These are phyloP conservation scores for Dicycla oo DNA, from an alignment of 2,888 invertebrate genomes.

Conservation along the genomic window DNA sequence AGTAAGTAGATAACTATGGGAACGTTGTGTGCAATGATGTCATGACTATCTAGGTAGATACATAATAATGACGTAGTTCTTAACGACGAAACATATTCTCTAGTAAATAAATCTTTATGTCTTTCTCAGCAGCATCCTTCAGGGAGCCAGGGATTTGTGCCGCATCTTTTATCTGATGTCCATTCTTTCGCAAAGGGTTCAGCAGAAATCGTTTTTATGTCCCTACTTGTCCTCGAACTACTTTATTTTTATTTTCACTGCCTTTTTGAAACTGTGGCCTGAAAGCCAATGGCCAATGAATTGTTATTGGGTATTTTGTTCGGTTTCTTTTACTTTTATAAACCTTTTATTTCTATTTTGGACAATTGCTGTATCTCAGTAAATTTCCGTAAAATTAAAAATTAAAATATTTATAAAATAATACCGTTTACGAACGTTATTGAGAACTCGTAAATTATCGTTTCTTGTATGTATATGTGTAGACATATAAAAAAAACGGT, in stretches of 20 bases:
- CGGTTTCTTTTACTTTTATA: constrained; percentile 13
- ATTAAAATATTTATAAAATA: background rate
- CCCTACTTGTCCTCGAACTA: constrained; percentile 35
- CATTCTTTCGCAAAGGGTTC: constrained; percentile 64
- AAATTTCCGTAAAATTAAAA: background rate
- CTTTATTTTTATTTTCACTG: constrained; percentile 50
- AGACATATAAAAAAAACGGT: too few species aligned
- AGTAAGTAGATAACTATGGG: too few species aligned
- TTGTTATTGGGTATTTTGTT: constrained; percentile 38
- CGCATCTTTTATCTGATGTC: constrained; percentile 64
- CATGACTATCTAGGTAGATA: background rate
- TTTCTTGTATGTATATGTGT: too few species aligned
- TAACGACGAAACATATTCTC: constrained; percentile 3
- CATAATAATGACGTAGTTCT: background rate
- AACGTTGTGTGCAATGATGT: background rate
- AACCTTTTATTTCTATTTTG: constrained; percentile 25
- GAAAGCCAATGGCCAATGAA: constrained; percentile 36
- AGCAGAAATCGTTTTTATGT: constrained; percentile 52
- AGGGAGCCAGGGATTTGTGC: constrained; percentile 62
- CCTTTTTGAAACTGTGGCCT: constrained; percentile 27
- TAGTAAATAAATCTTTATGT: constrained; percentile 49
- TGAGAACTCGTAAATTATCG: background rate
- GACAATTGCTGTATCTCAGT: background rate
- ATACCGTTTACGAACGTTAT: background rate
- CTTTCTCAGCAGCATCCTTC: constrained; percentile 34